Conservation (phyloP, 2,797 vertebrate genomes). For the Enteromius thamalakanensis region DNA sequence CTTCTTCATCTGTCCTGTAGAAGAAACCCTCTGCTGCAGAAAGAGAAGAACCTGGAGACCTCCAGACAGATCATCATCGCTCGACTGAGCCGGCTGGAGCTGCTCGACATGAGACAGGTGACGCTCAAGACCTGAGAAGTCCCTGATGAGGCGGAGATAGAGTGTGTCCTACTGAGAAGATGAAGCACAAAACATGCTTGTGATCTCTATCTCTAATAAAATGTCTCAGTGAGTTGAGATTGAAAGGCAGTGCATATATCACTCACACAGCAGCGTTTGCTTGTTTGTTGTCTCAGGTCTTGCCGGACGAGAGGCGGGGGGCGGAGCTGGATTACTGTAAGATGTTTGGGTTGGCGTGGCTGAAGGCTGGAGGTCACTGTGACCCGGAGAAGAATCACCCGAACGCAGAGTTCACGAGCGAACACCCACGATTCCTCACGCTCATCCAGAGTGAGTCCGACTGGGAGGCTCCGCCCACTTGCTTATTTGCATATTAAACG, state of each 20-base stretch:
- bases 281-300: constrained; percentile 72
- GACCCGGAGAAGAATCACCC: constrained; percentile 73
- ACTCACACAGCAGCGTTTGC: too few species aligned
- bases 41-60: constrained; percentile 75
- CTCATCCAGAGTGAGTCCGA: constrained; percentile 85
- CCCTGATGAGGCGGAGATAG: too few species aligned
- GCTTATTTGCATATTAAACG: neutral
- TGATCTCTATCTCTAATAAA: too few species aligned
- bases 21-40: constrained; percentile 79
- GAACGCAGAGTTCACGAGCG: constrained; percentile 76
- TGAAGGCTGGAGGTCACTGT: constrained; percentile 81
- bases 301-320: constrained; percentile 81
- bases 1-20: constrained; percentile 79
- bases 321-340: constrained; percentile 94
- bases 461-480: neutral
- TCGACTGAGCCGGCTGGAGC: constrained; percentile 78
- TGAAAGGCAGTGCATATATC: too few species aligned
- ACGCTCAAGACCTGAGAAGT: neutral
- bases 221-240: too few species aligned
- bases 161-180: neutral
- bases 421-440: constrained; percentile 83
- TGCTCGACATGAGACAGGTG: constrained; percentile 75
- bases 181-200: too few species aligned
- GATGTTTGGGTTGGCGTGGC: constrained; percentile 88
- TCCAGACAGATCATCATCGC: constrained; percentile 85